Evolutionary conservation across 2,888 invertebrate genomes (phyloP), one percentile per base, ranked within the genome.

Genomic region (Drosophila dives): DNA sequence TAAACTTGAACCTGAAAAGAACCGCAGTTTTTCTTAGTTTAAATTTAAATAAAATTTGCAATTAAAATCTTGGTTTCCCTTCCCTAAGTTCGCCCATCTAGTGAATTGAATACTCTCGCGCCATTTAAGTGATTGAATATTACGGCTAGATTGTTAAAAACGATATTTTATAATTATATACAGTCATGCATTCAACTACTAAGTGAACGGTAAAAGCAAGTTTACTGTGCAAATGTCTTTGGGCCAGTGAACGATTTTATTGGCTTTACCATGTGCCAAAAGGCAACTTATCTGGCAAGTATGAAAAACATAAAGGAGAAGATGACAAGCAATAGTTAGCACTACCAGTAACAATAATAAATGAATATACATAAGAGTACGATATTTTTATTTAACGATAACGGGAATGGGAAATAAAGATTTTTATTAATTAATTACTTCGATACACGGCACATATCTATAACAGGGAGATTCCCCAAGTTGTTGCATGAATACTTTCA

Each of bases 381-480:
- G 23, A 38, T 23, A 10, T n/a, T 3, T 23, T 17, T 12, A 49
- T 42, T 34, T 20, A 50, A 40, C 49, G 7, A 50, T 11, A n/a
- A 33, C n/a, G 7, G 32, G 20, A 15, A 40, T 15, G 17, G 33
- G 45, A 15, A n/a, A n/a, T 26, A 17, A 32, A 45, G 15, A 45
- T 45, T 23, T 15, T 26, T 32, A 3, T 15, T 23, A 8, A 15
- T 32, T 48, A n/a, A 29, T 17, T 38, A 23, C 26, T 23, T 34
- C 12, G 20, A n/a, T 40, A 23, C 49, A 34, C 51, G 20, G 20
- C 15, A 26, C 6, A 29, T 7, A 6, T 4, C 17, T 36, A 1
- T 12, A 4, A 5, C 42, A 8, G 40, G 54, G 69, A 67, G 34
- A 55, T 70, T 70, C 54, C 69, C 54, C 42, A 33, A 42, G 34